Evolutionary conservation across 2,797 vertebrate species (phyloP).

Genomic region (Peromyscus nudipes): DNA sequence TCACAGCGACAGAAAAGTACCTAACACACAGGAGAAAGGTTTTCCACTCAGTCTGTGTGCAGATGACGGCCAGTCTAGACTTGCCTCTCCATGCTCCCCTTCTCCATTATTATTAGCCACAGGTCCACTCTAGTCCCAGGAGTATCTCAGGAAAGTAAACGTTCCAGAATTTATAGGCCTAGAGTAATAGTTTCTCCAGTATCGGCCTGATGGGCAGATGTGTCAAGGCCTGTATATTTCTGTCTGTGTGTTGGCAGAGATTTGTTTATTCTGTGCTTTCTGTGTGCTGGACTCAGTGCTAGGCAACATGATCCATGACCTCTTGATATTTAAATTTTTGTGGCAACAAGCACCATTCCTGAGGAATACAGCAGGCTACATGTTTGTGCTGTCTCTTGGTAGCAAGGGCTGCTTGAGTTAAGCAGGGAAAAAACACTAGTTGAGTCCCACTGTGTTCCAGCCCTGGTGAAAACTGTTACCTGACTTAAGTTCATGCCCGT

Average conservation of each 20-base stretch:
- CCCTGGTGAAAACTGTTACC: neutral
- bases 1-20: neutral
- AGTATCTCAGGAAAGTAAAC: neutral
- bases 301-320: neutral
- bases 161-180: slow-evolving; percentile 8
- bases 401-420: neutral
- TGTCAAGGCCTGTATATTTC: neutral
- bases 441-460: neutral
- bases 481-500: neutral
- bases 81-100: neutral
- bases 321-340: slow-evolving; percentile 14
- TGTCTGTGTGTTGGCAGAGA: neutral
- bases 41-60: fast-evolving
- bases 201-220: too few relatives aligned
- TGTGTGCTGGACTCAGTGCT: neutral
- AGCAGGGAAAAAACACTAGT: neutral
- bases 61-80: neutral
- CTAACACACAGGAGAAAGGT: too few relatives aligned
- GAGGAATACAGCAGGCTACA: neutral
- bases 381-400: neutral
- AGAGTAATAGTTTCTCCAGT: neutral
- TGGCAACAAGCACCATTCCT: neutral
- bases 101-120: neutral
- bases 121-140: neutral
- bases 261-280: slow-evolving; percentile 44